Evolutionary conservation across 2,888 invertebrate genomes (phyloP).

Genomic region (Pseudanteris insignis): DNA sequence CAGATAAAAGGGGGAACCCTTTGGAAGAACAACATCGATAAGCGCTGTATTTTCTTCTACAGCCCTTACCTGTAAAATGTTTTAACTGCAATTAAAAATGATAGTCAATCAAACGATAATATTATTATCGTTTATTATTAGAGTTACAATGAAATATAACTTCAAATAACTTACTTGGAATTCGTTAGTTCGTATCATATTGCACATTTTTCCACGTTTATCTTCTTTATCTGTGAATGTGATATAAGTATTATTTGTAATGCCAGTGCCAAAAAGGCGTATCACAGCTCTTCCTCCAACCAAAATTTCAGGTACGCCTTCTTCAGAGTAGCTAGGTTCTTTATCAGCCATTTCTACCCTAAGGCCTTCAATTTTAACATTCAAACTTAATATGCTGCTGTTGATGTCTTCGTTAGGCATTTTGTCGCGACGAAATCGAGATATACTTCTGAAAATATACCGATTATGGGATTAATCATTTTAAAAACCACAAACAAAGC

Average conservation of each 20-base stretch:
- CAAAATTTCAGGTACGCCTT: constrained; percentile 76
- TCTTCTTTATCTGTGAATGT: constrained; percentile 75
- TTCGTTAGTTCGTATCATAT: constrained; percentile 69
- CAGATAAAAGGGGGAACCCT: constrained; percentile 60
- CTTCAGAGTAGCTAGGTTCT: constrained; percentile 67
- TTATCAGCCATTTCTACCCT: constrained; percentile 72
- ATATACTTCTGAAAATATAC: too few species aligned
- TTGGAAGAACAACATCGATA: constrained; percentile 53
- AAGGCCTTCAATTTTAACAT: constrained; percentile 68
- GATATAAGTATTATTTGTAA: constrained; percentile 74
- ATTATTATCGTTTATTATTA: too few species aligned
- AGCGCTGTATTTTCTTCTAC: constrained; percentile 54
- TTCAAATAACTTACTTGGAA: constrained; percentile 68
- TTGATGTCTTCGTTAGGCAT: too few species aligned
- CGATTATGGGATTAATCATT: too few species aligned
- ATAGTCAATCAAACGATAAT: background rate
- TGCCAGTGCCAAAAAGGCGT: constrained; percentile 78
- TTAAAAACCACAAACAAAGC: too few species aligned
- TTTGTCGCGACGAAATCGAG: constrained; percentile 49
- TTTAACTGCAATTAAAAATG: constrained; percentile 10
- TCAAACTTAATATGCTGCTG: too few species aligned
- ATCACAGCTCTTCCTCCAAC: constrained; percentile 72
- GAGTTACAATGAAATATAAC: too few species aligned
- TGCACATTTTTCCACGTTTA: constrained; percentile 72
- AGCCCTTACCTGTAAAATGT: constrained; percentile 51